A percentile compares a stretch with the other conserved stretches of the same genome.
Conservation (phyloP, 2,888 invertebrate genomes). For the Schizaphis graminum region DNA sequence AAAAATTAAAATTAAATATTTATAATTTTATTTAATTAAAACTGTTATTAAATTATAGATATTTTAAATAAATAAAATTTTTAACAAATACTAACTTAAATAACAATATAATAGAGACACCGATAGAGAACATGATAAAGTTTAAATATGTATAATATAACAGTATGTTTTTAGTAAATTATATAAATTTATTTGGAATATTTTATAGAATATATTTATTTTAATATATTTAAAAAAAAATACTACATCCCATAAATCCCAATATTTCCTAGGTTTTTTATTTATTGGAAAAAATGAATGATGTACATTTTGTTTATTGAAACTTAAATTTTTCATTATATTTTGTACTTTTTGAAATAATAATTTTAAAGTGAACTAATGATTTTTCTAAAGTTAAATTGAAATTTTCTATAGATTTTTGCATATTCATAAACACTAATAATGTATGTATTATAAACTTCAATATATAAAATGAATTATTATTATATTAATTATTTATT, state of each 20-base stretch:
- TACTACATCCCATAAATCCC: not conserved
- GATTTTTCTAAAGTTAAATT: not conserved
- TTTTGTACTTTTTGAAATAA: not conserved
- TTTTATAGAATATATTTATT: not conserved
- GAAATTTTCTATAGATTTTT: not conserved
- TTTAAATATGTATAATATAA: not conserved
- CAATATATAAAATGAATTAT: not conserved
- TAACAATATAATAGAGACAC: not conserved
- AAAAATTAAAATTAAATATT: not conserved
- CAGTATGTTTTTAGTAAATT: not conserved
- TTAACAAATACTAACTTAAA: not conserved
- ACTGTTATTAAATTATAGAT: not conserved
- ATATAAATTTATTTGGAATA: not conserved
- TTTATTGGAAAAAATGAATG: not conserved
- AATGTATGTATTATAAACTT: not conserved
- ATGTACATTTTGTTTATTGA: no score
- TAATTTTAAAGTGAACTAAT: not conserved
- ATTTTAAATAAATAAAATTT: not conserved
- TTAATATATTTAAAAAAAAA: not conserved
- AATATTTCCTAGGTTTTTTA: not conserved
- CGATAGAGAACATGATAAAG: not conserved
- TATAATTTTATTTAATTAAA: not conserved
- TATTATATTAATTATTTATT: not conserved
- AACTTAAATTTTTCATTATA: not conserved
- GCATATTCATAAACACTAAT: not conserved